phyloP scores from a whole-genome alignment of 2,113 vertebrate species.

The Corvus cornix region DNA sequence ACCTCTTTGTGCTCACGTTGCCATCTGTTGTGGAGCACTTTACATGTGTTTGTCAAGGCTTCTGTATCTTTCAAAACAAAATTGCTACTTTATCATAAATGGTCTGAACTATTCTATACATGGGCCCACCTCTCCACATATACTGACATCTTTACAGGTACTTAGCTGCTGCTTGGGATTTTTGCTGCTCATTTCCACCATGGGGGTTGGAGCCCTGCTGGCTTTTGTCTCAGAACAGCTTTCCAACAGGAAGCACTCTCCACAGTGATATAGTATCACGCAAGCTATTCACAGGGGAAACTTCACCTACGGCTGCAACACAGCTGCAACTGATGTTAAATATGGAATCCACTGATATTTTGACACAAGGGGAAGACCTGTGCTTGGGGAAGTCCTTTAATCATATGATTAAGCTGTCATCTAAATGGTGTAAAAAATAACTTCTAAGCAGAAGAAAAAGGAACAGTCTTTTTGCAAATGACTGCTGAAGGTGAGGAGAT shows the following conservation, averaged over 20 bases:
- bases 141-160: neutral
- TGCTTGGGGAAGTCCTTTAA: slow-evolving; percentile 11
- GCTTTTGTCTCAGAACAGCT: neutral
- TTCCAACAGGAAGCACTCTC: neutral
- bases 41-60: neutral
- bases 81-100: neutral
- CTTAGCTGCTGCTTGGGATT: neutral
- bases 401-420: slow-evolving; percentile 10
- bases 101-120: neutral
- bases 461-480: neutral
- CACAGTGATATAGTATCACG: rapidly evolving
- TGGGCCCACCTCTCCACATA: neutral
- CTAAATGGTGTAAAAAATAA: neutral
- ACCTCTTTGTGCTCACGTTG: neutral
- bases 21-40: neutral
- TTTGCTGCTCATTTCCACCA: neutral
- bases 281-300: neutral
- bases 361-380: slow-evolving; percentile 15
- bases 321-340: slow-evolving; percentile 5
- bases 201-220: neutral
- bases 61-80: neutral
- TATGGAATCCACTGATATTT: neutral
- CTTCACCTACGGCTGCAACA: neutral
- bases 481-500: neutral
- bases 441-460: neutral